Evolutionary conservation across 2,888 invertebrate species (phyloP).

Genomic region (Leuctra nigra): DNA sequence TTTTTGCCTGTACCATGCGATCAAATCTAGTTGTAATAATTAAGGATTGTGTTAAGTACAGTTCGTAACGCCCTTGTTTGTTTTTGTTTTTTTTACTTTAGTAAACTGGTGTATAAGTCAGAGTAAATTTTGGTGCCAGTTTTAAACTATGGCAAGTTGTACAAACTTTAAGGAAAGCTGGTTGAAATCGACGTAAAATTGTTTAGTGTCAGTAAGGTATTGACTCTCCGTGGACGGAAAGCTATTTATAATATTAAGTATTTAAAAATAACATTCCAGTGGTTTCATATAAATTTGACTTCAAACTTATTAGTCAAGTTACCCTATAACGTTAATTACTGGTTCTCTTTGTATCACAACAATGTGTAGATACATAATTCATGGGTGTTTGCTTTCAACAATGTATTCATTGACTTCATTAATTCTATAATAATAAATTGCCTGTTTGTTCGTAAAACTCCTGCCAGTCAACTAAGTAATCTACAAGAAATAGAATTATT

Average conservation of each 20-base stretch:
- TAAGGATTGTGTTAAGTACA: too few relatives aligned
- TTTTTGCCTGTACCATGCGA: too few relatives aligned
- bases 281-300: not conserved
- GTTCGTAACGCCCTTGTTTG: too few relatives aligned
- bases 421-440: not conserved
- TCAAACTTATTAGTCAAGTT: not conserved
- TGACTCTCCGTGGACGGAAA: not conserved
- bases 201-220: too few relatives aligned
- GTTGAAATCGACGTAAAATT: too few relatives aligned
- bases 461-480: slow-evolving; percentile 9
- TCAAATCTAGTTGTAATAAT: too few relatives aligned
- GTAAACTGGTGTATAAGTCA: too few relatives aligned
- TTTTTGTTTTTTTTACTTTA: too few relatives aligned
- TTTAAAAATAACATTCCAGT: not conserved
- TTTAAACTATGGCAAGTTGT: not conserved
- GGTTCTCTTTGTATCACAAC: not conserved
- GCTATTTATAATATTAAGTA: not conserved
- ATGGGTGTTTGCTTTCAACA: not conserved
- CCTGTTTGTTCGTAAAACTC: slow-evolving; percentile 13
- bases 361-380: not conserved
- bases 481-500: not conserved
- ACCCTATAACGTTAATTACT: not conserved
- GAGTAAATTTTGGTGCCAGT: too few relatives aligned
- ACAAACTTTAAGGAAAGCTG: too few relatives aligned
- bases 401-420: not conserved